Conservation (phyloP, 1,140 invertebrate species). For the Caerostris extrusa region DNA sequence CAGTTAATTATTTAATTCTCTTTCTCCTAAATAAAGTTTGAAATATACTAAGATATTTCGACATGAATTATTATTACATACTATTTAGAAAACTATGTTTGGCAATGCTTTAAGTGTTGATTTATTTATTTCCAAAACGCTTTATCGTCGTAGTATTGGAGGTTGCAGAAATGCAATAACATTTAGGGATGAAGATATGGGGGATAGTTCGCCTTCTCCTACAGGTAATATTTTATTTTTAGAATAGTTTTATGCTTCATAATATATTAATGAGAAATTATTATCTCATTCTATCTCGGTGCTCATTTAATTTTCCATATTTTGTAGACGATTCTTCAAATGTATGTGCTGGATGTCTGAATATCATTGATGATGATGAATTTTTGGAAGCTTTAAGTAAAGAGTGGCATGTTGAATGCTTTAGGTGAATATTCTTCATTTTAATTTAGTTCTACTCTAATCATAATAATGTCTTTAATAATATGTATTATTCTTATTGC, state of each 20-base stretch:
- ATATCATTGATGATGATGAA: constrained; percentile 88
- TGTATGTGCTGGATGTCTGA: constrained; percentile 88
- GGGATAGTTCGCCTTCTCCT: constrained; percentile 72
- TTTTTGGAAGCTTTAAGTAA: constrained; percentile 90
- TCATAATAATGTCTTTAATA: background rate
- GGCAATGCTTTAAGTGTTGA: constrained; percentile 11
- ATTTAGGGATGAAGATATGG: constrained; percentile 73
- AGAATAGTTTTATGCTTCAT: background rate
- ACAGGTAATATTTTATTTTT: constrained; percentile 69
- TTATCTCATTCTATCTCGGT: too few relatives aligned
- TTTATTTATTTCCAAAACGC: constrained; percentile 53
- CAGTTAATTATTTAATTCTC: too few relatives aligned
- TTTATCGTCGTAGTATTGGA: constrained; percentile 53
- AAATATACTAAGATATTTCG: too few relatives aligned
- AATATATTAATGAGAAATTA: too few relatives aligned
- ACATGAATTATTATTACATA: background rate
- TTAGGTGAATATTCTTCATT: constrained; percentile 83
- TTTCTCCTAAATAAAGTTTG: too few relatives aligned
- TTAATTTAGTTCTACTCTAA: background rate
- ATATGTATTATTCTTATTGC: background rate
- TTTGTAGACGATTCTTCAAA: constrained; percentile 69
- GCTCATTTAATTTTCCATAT: constrained; percentile 36
- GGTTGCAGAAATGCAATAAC: constrained; percentile 52
- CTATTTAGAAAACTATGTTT: background rate
- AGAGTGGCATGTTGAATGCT: constrained; percentile 94